Conservation (phyloP, 2,797 vertebrate genomes). For the Melanotaenia boesemani region DNA sequence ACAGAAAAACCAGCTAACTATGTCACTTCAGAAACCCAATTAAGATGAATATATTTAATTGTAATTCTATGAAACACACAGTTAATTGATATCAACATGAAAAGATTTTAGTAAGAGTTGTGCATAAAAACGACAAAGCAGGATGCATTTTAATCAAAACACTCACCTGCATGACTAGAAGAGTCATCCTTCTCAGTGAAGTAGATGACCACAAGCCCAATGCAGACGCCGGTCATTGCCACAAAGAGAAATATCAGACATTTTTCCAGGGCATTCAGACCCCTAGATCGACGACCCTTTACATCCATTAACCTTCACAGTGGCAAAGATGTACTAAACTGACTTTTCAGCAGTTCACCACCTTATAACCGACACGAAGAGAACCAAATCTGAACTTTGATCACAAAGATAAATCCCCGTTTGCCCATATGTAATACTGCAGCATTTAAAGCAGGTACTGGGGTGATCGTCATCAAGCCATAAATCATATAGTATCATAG, state of each 20-base stretch:
- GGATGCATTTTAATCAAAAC: neutral
- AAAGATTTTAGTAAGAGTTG: neutral
- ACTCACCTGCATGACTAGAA: conserved; percentile 65
- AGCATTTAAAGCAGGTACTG: neutral
- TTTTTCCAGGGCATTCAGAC: conserved; percentile 75
- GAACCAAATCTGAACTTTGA: conserved; percentile 55
- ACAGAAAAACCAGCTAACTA: neutral
- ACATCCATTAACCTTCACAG: conserved; percentile 37
- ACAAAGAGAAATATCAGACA: conserved; percentile 80
- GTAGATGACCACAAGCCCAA: conserved; percentile 76
- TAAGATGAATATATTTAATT: neutral
- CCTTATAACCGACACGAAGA: conserved; percentile 28
- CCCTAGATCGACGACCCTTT: conserved; percentile 35
- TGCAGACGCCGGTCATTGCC: conserved; percentile 68
- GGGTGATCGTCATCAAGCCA: conserved; percentile 15
- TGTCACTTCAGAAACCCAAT: neutral
- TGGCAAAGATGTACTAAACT: conserved; percentile 9
- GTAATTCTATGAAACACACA: neutral
- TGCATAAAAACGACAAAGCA: conserved; percentile 1
- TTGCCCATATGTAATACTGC: conserved; percentile 7
- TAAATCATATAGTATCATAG: conserved; percentile 34
- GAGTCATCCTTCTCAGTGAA: conserved; percentile 49
- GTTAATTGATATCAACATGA: neutral
- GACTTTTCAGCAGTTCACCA: conserved; percentile 11
- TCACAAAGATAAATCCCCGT: conserved; percentile 62